Evolutionary conservation across 2,797 vertebrate genomes (phyloP).

Genomic region (Sebastiscus albofasciatus): DNA sequence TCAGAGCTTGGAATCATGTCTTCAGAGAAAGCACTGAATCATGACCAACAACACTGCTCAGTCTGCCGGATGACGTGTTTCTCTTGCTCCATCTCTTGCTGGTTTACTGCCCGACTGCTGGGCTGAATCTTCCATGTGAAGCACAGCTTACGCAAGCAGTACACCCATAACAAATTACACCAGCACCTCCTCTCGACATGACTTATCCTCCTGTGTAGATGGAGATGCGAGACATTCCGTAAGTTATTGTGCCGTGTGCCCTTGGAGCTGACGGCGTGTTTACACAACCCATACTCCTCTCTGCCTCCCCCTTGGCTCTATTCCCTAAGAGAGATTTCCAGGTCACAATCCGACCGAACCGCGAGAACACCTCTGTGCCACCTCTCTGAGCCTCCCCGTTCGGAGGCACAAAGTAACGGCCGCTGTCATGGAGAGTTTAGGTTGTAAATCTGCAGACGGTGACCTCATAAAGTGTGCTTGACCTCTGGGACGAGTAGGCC

Average conservation of each 20-base stretch:
- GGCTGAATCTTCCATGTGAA: slow-evolving; percentile 41
- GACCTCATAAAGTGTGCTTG: slow-evolving; percentile 78
- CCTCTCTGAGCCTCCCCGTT: slow-evolving; percentile 40
- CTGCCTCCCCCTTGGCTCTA: slow-evolving; percentile 38
- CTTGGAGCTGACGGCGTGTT: slow-evolving; percentile 65
- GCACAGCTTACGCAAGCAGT: slow-evolving; percentile 39
- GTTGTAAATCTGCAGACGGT: slow-evolving; percentile 67
- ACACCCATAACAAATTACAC: slow-evolving; percentile 56
- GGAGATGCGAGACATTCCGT: slow-evolving; percentile 60
- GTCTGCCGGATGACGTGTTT: slow-evolving; percentile 20
- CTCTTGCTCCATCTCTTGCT: slow-evolving; percentile 1
- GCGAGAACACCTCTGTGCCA: neutral
- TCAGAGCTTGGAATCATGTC: slow-evolving; percentile 25
- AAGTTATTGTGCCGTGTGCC: slow-evolving; percentile 67
- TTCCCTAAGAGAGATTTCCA: slow-evolving; percentile 49
- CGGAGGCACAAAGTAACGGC: slow-evolving; percentile 43
- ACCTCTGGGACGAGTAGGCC: slow-evolving; percentile 69
- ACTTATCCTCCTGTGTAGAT: slow-evolving; percentile 56
- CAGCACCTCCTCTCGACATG: slow-evolving; percentile 54
- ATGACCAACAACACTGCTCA: slow-evolving; percentile 31
- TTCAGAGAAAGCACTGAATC: slow-evolving; percentile 34
- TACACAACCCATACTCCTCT: slow-evolving; percentile 62
- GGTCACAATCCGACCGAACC: slow-evolving; percentile 36
- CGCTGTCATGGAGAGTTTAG: slow-evolving; percentile 53
- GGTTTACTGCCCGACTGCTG: slow-evolving; percentile 42